Evolutionary conservation across 2,888 invertebrate genomes (phyloP).

Genomic region (Troilus luridus): DNA sequence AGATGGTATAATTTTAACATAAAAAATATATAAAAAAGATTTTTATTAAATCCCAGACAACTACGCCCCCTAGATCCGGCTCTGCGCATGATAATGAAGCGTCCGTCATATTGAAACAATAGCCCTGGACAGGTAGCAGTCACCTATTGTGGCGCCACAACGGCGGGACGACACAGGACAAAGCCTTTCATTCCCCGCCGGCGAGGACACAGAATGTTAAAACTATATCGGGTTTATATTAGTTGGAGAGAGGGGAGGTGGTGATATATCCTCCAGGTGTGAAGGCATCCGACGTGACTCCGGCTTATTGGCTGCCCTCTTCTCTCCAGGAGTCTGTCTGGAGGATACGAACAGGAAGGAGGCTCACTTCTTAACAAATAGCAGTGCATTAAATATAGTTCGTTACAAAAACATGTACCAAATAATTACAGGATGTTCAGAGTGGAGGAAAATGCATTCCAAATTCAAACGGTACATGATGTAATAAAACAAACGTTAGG

Average conservation of each 20-base stretch:
- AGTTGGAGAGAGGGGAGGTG: not conserved
- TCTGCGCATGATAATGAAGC: not conserved
- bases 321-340: not conserved
- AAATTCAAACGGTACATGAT: too few species aligned
- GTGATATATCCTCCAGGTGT: slow-evolving; percentile 19
- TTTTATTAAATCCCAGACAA: too few species aligned
- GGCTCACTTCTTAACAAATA: too few species aligned
- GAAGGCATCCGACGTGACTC: slow-evolving; percentile 17
- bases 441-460: too few species aligned
- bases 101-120: not conserved
- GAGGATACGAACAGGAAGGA: too few species aligned
- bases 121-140: not conserved
- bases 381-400: too few species aligned
- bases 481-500: too few species aligned
- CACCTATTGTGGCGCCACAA: not conserved
- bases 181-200: not conserved
- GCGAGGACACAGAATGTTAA: slow-evolving; percentile 7
- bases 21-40: too few species aligned
- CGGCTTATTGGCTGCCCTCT: not conserved
- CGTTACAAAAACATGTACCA: too few species aligned
- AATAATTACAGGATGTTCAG: too few species aligned
- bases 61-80: too few species aligned
- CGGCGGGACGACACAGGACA: slow-evolving; percentile 3
- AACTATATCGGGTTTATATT: slow-evolving; percentile 33
- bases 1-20: too few species aligned